Evolutionary conservation across 2,888 invertebrate species (phyloP), one percentile per base, ranked within the genome.

Genomic region (Alcis repandata): DNA sequence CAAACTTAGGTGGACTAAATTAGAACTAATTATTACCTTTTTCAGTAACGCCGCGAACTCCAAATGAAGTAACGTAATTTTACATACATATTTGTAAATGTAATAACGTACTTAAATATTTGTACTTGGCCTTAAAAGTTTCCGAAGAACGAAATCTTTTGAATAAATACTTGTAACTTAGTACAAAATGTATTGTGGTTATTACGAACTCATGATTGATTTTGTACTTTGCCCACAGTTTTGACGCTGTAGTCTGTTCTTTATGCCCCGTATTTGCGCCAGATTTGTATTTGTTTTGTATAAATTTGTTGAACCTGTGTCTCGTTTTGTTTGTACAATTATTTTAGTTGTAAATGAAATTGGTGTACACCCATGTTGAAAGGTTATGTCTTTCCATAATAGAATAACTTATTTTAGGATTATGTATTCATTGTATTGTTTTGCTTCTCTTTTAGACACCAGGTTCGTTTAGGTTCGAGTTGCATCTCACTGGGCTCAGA

Each of bases 261-360:
- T 49, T 17, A 27, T 32, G 32, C 17, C 48, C 32, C 10, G 15
- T 17, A 33, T 33, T 6, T 48, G 27, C 6, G 4, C 22, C 48
- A n/a, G 20, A 40, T 36, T 51, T 20, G 41, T 32, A 27, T 45
- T 56, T 75, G 76, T 69, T 43, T 9, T 52, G 45, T 52, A 52
- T 60, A 52, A 36, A 52, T 45, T 45, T 46, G 52, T 43, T 45
- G 45, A 36, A 45, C n/a, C n/a, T 72, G 69, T 71, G 67, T 51
- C 68, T 58, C 38, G 38, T 43, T 60, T 53, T 60, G 43, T 60
- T 38, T 46, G 45, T 52, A 52, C 51, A 36, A 38, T 52, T 43
- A 40, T 52, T 54, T 40, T 22, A 43, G 15, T 15, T 40, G 10
- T 22, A 40, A 20, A 56, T 45, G 45, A 36, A 46, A 45, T 56